A percentile compares a stretch with the other conserved stretches of the same genome.
These are phyloP conservation scores for Stenodera caucasica DNA, from an alignment of 2,888 invertebrate species.

Conservation along the genomic window DNA sequence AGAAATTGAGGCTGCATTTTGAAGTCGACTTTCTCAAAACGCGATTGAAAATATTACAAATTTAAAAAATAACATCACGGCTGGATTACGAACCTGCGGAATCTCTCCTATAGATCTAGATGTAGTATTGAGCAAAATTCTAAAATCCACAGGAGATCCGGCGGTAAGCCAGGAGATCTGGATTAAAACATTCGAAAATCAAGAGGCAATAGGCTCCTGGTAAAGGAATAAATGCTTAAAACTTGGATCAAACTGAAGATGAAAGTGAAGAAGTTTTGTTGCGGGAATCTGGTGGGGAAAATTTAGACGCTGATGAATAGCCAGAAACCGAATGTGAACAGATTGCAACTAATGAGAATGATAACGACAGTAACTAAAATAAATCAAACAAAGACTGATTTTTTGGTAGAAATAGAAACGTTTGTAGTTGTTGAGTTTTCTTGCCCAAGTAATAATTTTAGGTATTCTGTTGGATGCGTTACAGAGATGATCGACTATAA, in stretches of 20 bases:
- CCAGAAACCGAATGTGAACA: constrained; percentile 10
- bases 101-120: constrained; percentile 2
- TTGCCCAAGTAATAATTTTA: too few species aligned
- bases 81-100: constrained; percentile 8
- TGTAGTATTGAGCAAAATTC: constrained; percentile 8
- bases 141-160: constrained; percentile 6
- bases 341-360: neutral
- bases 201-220: neutral
- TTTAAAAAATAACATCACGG: neutral
- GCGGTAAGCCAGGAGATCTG: neutral
- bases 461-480: too few species aligned
- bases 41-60: constrained; percentile 5
- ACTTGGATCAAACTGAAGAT: neutral
- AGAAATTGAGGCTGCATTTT: constrained; percentile 4
- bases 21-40: constrained; percentile 12
- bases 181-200: too few species aligned
- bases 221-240: constrained; percentile 4
- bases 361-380: too few species aligned
- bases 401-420: too few species aligned
- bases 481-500: too few species aligned
- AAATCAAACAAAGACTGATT: too few species aligned
- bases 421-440: too few species aligned
- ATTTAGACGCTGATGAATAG: constrained; percentile 8
- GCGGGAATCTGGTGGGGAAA: constrained; percentile 4
- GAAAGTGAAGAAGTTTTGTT: constrained; percentile 1